Evolutionary conservation across 2,797 vertebrate species (phyloP), one percentile per base, ranked within the genome.

Genomic region (Lacerta bilineata): DNA sequence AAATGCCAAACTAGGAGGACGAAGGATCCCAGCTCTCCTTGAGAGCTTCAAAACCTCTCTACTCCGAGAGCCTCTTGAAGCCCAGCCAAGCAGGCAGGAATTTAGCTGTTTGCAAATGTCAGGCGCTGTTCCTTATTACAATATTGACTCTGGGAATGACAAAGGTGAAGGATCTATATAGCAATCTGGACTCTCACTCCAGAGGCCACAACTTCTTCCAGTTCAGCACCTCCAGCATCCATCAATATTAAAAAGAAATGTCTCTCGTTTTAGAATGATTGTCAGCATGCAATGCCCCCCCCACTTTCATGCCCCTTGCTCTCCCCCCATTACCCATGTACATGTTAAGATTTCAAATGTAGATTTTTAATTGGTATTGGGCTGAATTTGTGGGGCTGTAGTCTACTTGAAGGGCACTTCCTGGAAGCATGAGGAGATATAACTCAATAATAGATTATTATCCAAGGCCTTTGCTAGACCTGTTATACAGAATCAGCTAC

Each of bases 91-190:
- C 80, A 71, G 55, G 85, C 29, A 91, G 69, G 89, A 84, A 82
- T 77, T 72, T 23, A 2, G 18, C 85, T 84, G 61, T 9, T 41
- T 27, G n/a, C 43, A 93, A 91, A 43, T 66, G 88, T 66, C 85
- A 6, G 55, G 2, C 1, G 83, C 86, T 89, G 86, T 27, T 43
- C 72, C 59, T 89, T 83, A 83, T 80, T 90, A 86, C 89, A 91
- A 85, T 46, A 84, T 61, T 90, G 33, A 81, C 71, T 94, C 78
- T 66, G 69, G 87, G n/a, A 91, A 18, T 46, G 18, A 18, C 90
- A 25, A 20, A 69, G 36, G 8, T 81, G 0, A 46, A 27, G 29
- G 5, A 64, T 17, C 17, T 4, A 43, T 11, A 3, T 11, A 41
- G 68, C 29, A 4, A 18, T 8, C 46, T 55, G 46, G 77, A 50